Conservation (phyloP, 2,797 vertebrate species). For the Mormyrops boulengeri region DNA sequence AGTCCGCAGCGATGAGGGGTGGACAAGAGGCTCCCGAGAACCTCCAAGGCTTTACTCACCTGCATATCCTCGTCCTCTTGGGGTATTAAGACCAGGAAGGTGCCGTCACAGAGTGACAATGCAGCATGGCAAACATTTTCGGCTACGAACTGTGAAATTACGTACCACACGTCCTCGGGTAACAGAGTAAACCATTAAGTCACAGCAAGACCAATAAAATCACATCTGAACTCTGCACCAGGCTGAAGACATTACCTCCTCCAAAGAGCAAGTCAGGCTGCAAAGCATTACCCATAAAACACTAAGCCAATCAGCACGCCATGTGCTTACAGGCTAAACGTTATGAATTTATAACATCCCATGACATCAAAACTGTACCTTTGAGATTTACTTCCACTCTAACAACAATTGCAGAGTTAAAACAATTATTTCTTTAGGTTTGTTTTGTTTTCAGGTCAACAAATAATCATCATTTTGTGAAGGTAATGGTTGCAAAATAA, state of each 20-base stretch:
- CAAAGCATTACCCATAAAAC: neutral
- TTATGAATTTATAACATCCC: neutral
- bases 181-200: neutral
- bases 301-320: neutral
- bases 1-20: neutral
- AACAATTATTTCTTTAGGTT: neutral
- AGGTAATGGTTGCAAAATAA: neutral
- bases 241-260: neutral
- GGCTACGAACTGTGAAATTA: neutral
- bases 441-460: neutral
- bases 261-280: neutral
- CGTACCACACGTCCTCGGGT: neutral
- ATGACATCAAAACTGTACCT: neutral
- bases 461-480: neutral
- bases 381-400: neutral
- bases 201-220: neutral
- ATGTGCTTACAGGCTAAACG: neutral
- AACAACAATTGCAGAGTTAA: neutral
- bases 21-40: neutral
- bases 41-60: neutral
- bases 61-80: neutral
- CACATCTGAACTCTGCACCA: neutral
- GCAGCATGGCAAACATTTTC: neutral
- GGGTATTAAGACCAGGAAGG: neutral
- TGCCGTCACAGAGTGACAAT: neutral